Evolutionary conservation across 2,113 vertebrate species (phyloP).

Genomic region (Macrotus californicus): DNA sequence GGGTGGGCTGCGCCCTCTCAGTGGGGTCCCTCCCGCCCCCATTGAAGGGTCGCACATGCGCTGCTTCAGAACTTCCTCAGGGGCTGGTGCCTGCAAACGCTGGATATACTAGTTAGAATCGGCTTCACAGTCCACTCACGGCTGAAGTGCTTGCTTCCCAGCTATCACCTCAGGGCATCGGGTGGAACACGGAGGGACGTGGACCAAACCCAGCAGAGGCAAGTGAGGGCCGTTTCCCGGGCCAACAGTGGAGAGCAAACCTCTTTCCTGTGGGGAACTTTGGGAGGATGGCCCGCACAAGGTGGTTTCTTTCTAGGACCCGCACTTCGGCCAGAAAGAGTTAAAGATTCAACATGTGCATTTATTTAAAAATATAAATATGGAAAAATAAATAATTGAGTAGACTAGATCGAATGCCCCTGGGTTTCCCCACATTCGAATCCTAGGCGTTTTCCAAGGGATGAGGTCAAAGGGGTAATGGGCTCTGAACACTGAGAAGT

Average conservation of each 20-base stretch:
- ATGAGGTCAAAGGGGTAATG: background rate
- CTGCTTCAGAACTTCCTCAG: background rate
- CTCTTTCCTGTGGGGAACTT: background rate
- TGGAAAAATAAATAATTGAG: conserved; percentile 72
- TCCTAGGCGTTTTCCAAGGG: background rate
- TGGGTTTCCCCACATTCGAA: conserved; percentile 42
- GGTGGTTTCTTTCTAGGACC: too few species aligned
- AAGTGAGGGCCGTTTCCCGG: rapidly evolving
- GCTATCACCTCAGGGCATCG: rapidly evolving
- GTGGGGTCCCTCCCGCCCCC: too few species aligned
- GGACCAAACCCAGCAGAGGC: background rate
- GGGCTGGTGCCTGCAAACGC: rapidly evolving
- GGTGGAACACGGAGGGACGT: rapidly evolving
- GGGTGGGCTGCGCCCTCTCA: too few species aligned
- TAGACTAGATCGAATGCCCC: conserved; percentile 20
- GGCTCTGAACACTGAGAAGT: too few species aligned
- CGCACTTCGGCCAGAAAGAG: background rate
- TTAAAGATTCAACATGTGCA: background rate
- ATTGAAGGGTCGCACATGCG: too few species aligned
- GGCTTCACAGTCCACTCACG: background rate
- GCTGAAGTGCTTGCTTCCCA: too few species aligned
- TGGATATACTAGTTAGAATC: rapidly evolving
- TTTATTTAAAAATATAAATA: conserved; percentile 77
- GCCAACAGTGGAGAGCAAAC: background rate
- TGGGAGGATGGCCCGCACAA: rapidly evolving